Base-by-base conservation (phyloP, 1,140 invertebrate genomes). In the Ceratitis capitata region DNA sequence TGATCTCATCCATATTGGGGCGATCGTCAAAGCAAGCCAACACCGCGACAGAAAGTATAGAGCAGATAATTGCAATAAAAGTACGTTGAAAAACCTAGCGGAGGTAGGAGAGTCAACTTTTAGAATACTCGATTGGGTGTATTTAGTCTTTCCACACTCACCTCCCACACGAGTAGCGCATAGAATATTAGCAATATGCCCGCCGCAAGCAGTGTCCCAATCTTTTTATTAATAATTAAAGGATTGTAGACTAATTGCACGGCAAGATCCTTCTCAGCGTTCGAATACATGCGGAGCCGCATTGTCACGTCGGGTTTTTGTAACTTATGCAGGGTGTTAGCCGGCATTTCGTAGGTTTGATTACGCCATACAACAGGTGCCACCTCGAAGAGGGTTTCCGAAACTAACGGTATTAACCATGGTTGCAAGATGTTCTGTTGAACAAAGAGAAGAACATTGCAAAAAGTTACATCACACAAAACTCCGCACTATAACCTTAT, bases 151-250 rank as follows among this genome's bases (percentile, higher is more conserved):
- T 14, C 87, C 87, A 91, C 23, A 84, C 53, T 53, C 90, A 96
- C 95, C 90, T 97, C 96, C 89, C 96, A 96, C 85, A 97, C 95
- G 82, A 97, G 95, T 1, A 97, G 88, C 3, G 95, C 87, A 88
- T 97, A 97, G 19, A 97, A 93, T 6, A 94, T 94, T 4, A 95
- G 26, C 1, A 97, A 90, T 35, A 97, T 93, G 1, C 94, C 84
- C 1, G 94, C 94, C 0, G 95, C 96, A 88, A 95, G 95, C 14
- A 95, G 89, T n/a, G 95, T 93, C 32, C 95, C 95, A 85, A 93
- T 91, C 47, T 94, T 88, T 7, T 92, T 90, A 87, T 94, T 93
- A 12, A 94, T 93, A 5, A 94, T 93, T n/a, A 94, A 90, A 0
- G 94, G 88, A 91, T 95, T 92, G 82, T 94, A 94, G 32, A 85